Conservation (phyloP, 2,113 vertebrate species). For the Spilogale gracilis region DNA sequence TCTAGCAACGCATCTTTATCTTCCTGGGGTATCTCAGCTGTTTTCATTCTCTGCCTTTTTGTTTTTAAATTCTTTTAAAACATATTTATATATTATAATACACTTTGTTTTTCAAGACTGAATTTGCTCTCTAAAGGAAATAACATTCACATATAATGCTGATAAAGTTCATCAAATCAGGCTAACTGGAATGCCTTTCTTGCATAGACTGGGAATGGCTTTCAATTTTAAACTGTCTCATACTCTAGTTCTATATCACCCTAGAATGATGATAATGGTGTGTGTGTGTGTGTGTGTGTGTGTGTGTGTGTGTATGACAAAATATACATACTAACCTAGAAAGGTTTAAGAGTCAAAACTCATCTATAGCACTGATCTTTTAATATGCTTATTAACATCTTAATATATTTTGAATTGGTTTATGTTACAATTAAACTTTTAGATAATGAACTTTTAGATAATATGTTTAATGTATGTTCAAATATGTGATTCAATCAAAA, state of each 20-base stretch:
- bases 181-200: background rate
- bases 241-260: background rate
- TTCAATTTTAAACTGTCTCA: background rate
- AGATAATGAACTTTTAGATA: background rate
- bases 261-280: background rate
- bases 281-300: background rate
- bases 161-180: background rate
- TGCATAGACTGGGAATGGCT: background rate
- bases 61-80: background rate
- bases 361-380: background rate
- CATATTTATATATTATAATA: rapidly evolving
- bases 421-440: background rate
- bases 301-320: background rate
- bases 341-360: background rate
- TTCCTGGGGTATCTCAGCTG: constrained; percentile 91
- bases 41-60: background rate
- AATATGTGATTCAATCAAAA: background rate
- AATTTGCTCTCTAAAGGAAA: background rate
- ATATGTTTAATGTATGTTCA: background rate
- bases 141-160: background rate
- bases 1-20: constrained; percentile 92
- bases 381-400: background rate
- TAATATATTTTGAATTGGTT: constrained; percentile 21
- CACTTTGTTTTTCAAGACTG: background rate
- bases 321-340: background rate